These are phyloP conservation scores for Apodemia duryi DNA, from an alignment of 2,888 invertebrate genomes.

Conservation along the genomic window DNA sequence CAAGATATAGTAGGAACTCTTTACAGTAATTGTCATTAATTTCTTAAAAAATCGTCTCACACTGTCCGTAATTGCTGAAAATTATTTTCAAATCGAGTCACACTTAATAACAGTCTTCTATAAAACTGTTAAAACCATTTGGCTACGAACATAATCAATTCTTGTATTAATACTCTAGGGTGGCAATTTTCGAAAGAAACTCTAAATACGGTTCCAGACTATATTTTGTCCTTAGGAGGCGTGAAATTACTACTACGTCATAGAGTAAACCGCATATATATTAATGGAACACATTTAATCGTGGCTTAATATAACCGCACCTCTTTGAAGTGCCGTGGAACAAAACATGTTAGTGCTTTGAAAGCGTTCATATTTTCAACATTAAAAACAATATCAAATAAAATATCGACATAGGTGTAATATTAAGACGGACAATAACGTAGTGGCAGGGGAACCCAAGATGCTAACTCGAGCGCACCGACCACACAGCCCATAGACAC, in stretches of 20 bases:
- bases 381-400: background rate
- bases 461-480: too few species aligned
- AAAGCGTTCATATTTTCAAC: background rate
- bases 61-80: too few species aligned
- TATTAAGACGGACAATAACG: background rate
- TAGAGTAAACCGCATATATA: slow-evolving; percentile 14
- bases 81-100: too few species aligned
- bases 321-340: background rate
- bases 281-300: slow-evolving; percentile 17
- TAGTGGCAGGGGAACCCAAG: background rate
- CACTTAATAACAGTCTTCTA: too few species aligned
- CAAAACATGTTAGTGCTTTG: background rate
- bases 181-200: background rate
- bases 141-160: background rate
- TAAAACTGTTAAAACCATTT: background rate
- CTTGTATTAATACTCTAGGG: too few species aligned
- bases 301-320: background rate
- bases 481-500: too few species aligned
- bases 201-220: background rate
- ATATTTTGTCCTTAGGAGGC: background rate
- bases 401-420: too few species aligned
- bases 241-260: slow-evolving; percentile 4
- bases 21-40: background rate
- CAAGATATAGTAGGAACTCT: slow-evolving; percentile 2
- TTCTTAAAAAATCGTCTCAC: too few species aligned